A percentile compares a stretch with the other conserved stretches of the same genome.
Evolutionary conservation across 2,797 vertebrate genomes (phyloP).

Genomic region (Micropoecilia bifurca): DNA sequence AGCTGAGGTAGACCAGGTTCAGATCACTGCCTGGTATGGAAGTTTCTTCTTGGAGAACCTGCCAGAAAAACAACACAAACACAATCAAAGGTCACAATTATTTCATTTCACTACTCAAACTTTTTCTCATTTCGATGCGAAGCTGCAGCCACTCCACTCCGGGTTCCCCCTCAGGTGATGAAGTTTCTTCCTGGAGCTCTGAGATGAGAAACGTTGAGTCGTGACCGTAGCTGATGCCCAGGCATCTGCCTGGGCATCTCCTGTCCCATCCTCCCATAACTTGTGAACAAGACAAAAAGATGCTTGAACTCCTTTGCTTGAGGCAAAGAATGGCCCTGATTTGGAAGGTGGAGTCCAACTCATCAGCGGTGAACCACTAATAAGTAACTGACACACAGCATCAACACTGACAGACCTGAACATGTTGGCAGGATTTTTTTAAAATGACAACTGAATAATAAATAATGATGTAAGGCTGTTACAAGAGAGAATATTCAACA

Average conservation of each 20-base stretch:
- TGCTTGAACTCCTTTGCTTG: background rate
- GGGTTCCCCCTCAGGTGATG: background rate
- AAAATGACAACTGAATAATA: background rate
- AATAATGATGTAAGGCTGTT: background rate
- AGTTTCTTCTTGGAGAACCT: conserved; percentile 97
- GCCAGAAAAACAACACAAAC: background rate
- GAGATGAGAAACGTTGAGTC: background rate
- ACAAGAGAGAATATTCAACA: background rate
- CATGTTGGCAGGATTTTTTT: background rate
- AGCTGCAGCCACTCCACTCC: background rate
- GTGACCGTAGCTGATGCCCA: background rate
- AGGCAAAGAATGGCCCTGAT: background rate
- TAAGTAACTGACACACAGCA: background rate
- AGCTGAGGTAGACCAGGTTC: conserved; percentile 93
- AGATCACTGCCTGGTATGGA: conserved; percentile 94
- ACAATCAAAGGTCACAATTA: background rate
- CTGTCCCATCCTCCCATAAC: background rate
- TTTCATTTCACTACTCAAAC: background rate
- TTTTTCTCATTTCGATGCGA: background rate
- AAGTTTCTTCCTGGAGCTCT: background rate
- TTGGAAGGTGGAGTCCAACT: background rate
- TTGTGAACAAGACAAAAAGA: background rate
- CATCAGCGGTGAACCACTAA: background rate
- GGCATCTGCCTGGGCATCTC: background rate
- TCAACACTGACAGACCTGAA: background rate